Evolutionary conservation across 2,797 vertebrate genomes (phyloP).

Genomic region (Pyrocephalus nanus): DNA sequence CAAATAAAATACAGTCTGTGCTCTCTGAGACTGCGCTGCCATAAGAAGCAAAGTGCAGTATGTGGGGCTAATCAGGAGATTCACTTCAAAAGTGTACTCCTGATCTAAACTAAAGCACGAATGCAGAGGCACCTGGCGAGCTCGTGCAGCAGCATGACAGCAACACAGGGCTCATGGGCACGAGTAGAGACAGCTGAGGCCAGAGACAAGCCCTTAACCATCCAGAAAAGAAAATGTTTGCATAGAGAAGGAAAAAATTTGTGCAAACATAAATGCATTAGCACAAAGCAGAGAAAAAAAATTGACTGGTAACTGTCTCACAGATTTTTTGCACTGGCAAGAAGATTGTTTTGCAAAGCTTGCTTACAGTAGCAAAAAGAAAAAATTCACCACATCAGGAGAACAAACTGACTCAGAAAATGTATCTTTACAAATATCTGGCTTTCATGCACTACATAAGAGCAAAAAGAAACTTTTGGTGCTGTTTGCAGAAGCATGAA

Average conservation of each 20-base stretch:
- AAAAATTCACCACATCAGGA: background rate
- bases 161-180: background rate
- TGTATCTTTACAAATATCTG: background rate
- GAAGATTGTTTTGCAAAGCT: conserved; percentile 14
- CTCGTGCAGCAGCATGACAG: background rate
- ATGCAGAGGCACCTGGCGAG: background rate
- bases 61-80: background rate
- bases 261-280: background rate
- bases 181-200: background rate
- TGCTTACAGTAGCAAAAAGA: conserved; percentile 5
- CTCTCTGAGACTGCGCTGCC: background rate
- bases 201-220: background rate
- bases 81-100: background rate
- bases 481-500: conserved; percentile 26
- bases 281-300: background rate
- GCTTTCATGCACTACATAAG: background rate
- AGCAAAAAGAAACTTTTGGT: background rate
- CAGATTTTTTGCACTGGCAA: conserved; percentile 15
- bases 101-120: background rate
- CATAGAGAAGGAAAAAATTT: background rate
- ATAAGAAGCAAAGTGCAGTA: background rate
- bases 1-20: background rate
- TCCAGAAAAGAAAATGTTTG: background rate
- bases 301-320: background rate
- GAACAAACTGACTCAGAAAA: background rate